Base-by-base conservation (phyloP, 2,888 invertebrate species). In the Portevinia maculata region DNA sequence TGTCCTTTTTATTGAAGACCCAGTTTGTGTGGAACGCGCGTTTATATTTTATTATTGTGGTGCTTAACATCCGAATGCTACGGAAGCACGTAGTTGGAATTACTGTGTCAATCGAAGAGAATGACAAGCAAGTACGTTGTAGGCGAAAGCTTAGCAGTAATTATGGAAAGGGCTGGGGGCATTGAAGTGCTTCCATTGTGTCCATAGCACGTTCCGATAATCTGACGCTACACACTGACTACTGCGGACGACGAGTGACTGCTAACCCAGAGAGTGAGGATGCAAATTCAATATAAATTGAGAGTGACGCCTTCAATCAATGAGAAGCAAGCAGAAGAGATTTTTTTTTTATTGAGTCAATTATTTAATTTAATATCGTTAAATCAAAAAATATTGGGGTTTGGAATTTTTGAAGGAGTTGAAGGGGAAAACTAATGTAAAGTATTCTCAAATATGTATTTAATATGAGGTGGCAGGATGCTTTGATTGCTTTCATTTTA, bases 151-250 rank as follows among this genome's bases (percentile, higher is more conserved):
- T 48, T 46, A 13, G 19, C 55, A 30, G 37, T 62, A 28, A 37
- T 13, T 1, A 11, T 9, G 0, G 19, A 30, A 8, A 46, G 32
- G 9, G 19, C 6, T 7, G 37, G 50, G 69, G 37, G 64, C 28
- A 53, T 59, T 75, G 37, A 50, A 81, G 75, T 81, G 79, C 79
- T 81, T 70, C 75, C 60, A 81, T 81, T 81, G 79, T 81, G 75
- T 75, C 79, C 75, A 59, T 70, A 75, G 62, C 79, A 81, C 79
- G 79, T 75, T 73, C 53, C 69, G 48, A 30, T 70, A 30, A 75
- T 75, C 44, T 70, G 62, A 64, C 64, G 70, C 46, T 59, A 70
- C 75, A 70, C 64, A 75, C 74, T 62, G 65, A 62, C 57, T 50
- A 62, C 50, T 53, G 67, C 59, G 46, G n/a, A 21, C 17, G 64